Evolutionary conservation across 2,888 invertebrate genomes (phyloP).

Genomic region (Scelioninae gen. 1): DNA sequence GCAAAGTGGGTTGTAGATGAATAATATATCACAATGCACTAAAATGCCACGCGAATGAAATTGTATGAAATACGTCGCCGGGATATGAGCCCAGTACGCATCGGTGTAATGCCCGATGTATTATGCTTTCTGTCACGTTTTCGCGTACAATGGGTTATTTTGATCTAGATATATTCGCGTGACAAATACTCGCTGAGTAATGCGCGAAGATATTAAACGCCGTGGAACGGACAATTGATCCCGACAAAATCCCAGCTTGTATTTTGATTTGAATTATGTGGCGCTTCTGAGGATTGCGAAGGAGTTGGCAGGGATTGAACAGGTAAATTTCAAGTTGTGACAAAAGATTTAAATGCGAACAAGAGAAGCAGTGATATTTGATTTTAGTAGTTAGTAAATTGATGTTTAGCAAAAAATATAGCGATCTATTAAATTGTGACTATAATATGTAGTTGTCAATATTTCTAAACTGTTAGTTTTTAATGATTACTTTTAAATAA

Average conservation of each 20-base stretch:
- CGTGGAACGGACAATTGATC: constrained; percentile 31
- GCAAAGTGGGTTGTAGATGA: constrained; percentile 20
- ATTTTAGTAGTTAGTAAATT: too few species aligned
- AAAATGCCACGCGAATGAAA: constrained; percentile 54
- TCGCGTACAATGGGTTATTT: constrained; percentile 55
- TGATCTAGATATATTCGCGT: constrained; percentile 54
- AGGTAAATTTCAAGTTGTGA: too few species aligned
- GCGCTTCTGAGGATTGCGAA: neutral
- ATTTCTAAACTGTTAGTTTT: too few species aligned
- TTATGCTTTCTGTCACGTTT: constrained; percentile 58
- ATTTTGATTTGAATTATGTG: constrained; percentile 21
- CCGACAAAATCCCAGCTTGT: neutral
- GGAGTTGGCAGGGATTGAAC: too few species aligned
- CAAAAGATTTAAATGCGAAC: too few species aligned
- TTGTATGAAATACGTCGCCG: constrained; percentile 54
- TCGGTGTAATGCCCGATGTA: constrained; percentile 53
- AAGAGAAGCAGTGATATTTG: too few species aligned
- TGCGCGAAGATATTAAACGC: constrained; percentile 46
- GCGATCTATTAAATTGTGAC: too few species aligned
- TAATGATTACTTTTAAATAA: too few species aligned
- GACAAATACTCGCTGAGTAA: constrained; percentile 51
- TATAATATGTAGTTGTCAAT: too few species aligned
- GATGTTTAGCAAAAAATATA: too few species aligned
- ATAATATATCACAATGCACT: constrained; percentile 52
- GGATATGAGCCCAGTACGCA: constrained; percentile 30